Conservation (phyloP, 2,113 vertebrate species). For the Nyctereutes procyonoides region DNA sequence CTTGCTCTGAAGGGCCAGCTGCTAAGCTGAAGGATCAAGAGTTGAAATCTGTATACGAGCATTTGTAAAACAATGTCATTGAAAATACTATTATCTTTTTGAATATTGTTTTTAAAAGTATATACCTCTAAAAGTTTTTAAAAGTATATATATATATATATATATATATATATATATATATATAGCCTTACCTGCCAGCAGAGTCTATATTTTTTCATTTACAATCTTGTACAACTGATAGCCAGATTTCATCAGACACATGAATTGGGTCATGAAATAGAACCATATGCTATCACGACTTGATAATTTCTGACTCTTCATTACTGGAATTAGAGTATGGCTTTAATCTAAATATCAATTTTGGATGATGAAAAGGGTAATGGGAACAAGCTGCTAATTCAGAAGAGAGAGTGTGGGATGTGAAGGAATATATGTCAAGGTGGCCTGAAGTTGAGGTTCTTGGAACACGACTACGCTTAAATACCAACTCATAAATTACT, state of each 20-base stretch:
- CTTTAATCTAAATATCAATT: slow-evolving; percentile 45
- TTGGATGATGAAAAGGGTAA: slow-evolving; percentile 39
- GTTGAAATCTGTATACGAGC: not conserved
- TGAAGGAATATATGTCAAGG: not conserved
- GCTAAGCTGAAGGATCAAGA: not conserved
- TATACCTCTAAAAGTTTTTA: not conserved
- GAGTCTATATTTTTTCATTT: slow-evolving; percentile 9
- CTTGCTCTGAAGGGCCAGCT: not conserved
- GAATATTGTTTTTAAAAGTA: not conserved
- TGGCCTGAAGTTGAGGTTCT: not conserved
- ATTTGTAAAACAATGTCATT: not conserved
- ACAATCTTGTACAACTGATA: not conserved
- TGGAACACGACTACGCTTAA: not conserved
- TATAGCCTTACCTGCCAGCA: not conserved
- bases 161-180: accelerated
- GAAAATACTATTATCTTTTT: not conserved
- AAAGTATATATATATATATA: not conserved
- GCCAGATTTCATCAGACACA: not conserved
- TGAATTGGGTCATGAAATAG: slow-evolving; percentile 12
- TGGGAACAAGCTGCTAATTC: not conserved
- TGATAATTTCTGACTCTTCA: slow-evolving; percentile 20
- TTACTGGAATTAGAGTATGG: slow-evolving; percentile 37
- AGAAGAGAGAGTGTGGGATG: not conserved
- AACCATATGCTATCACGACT: not conserved
- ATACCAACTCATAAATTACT: not conserved